phyloP scores from a whole-genome alignment of 2,888 invertebrate species.

The Dioctria rufipes region DNA sequence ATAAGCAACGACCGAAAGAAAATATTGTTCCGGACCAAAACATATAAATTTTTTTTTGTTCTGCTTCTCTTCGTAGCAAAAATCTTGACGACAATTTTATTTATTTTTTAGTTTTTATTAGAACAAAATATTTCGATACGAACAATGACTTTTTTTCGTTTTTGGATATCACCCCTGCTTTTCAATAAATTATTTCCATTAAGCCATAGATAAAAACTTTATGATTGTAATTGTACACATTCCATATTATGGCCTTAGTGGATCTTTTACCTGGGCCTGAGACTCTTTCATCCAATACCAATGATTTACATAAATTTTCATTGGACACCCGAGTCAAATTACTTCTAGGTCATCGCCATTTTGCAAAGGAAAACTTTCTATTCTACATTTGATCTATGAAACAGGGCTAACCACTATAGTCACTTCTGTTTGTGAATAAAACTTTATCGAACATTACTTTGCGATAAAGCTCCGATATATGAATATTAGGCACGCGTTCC shows the following conservation, averaged over 20 bases:
- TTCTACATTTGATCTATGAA: slow-evolving; percentile 2
- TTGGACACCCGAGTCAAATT: neutral
- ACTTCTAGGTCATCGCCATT: neutral
- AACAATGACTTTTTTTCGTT: no score
- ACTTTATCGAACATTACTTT: slow-evolving; percentile 38
- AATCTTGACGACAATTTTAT: no score
- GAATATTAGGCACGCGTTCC: slow-evolving; percentile 50
- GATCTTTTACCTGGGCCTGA: neutral
- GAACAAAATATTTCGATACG: neutral
- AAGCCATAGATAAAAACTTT: neutral
- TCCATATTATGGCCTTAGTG: neutral
- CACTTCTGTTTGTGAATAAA: slow-evolving; percentile 20
- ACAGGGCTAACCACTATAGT: slow-evolving; percentile 30
- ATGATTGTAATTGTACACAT: neutral
- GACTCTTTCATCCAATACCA: neutral
- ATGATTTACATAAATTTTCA: neutral
- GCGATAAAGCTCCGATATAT: slow-evolving; percentile 45
- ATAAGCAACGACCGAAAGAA: no score
- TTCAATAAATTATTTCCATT: no score
- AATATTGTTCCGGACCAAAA: no score
- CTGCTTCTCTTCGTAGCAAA: no score
- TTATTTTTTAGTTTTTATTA: no score
- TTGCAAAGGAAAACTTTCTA: neutral
- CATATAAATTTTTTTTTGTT: no score
- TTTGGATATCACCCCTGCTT: neutral